phyloP scores from a whole-genome alignment of 2,797 vertebrate species.

The Argya squamiceps region DNA sequence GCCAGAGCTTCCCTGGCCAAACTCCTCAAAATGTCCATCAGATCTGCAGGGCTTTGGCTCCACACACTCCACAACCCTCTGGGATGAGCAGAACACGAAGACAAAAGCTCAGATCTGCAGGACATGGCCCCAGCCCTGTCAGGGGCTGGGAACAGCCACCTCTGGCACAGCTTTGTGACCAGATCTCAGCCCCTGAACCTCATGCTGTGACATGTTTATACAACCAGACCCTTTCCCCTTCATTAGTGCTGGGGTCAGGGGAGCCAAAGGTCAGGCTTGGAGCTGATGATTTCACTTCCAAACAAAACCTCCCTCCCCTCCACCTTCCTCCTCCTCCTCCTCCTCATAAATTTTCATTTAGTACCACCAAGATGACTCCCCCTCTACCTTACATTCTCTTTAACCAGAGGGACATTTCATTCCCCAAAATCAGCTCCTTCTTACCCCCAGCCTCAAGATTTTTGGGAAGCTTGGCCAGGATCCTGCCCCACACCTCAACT shows the following conservation, averaged over 20 bases:
- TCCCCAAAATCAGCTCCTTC: not conserved
- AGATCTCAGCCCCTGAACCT: not conserved
- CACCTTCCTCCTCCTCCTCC: not conserved
- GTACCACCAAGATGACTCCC: not conserved
- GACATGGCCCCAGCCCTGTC: not conserved
- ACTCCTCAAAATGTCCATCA: not conserved
- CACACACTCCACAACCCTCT: fast-evolving
- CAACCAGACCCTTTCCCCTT: not conserved
- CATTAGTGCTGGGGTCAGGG: not conserved
- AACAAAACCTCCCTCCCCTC: not conserved
- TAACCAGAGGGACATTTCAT: not conserved
- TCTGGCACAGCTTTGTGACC: not conserved
- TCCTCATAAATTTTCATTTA: slow-evolving; percentile 40
- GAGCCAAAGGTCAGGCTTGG: not conserved
- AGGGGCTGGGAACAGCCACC: not conserved
- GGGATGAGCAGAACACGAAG: fast-evolving
- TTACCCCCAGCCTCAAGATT: fast-evolving
- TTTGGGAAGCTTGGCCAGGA: not conserved
- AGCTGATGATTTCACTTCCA: not conserved
- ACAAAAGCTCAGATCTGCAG: not conserved
- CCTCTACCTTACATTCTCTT: not conserved
- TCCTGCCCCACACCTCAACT: not conserved
- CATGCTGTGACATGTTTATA: not conserved
- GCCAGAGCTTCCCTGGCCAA: not conserved
- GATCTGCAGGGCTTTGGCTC: not conserved